Percentiles rank a stretch among this genome's conserved stretches.
Conservation (phyloP, 2,113 vertebrate genomes). For the Struthidea cinerea region DNA sequence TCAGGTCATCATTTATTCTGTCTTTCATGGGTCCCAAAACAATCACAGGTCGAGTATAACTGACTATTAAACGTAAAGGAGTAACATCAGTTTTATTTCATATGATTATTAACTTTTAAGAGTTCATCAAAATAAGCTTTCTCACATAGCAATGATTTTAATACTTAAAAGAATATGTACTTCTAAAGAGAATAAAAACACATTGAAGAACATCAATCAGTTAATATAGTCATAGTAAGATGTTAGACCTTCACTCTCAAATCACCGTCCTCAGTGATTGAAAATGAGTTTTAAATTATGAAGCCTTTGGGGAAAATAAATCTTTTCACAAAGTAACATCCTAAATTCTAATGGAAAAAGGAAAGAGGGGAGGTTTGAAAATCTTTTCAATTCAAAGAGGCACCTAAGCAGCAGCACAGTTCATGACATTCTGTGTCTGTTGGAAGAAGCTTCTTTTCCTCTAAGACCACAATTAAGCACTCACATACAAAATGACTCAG, state of each 20-base stretch:
- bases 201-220: background rate
- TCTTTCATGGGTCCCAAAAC: slow-evolving; percentile 98
- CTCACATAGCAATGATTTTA: background rate
- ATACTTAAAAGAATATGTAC: background rate
- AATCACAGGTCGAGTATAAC: slow-evolving; percentile 93
- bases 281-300: background rate
- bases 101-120: background rate
- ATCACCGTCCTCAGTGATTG: background rate
- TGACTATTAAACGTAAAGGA: slow-evolving; percentile 75
- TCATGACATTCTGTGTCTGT: background rate
- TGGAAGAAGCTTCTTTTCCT: background rate
- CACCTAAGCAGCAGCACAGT: background rate
- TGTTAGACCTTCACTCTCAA: background rate
- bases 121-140: background rate
- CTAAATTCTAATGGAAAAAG: background rate
- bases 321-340: background rate
- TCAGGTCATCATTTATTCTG: slow-evolving; percentile 94
- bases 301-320: background rate
- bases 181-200: background rate
- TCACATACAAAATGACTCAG: background rate
- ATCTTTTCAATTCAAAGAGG: background rate
- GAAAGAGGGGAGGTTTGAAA: background rate
- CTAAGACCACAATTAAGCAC: background rate
- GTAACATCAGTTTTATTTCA: background rate
- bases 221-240: background rate